These are phyloP conservation scores for Meles meles DNA, from an alignment of 2,113 vertebrate species.

Conservation along the genomic window DNA sequence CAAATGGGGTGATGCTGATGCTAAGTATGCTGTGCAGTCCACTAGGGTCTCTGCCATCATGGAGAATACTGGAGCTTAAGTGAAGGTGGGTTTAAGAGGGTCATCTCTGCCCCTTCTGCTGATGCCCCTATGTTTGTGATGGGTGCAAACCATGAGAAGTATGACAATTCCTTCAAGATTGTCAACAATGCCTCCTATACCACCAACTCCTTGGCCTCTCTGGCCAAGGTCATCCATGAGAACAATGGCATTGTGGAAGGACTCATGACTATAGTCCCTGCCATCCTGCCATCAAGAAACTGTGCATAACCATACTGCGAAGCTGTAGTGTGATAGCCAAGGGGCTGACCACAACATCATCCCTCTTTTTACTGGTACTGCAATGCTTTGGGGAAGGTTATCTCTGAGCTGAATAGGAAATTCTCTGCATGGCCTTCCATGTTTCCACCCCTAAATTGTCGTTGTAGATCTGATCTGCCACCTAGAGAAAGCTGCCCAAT, in stretches of 20 bases:
- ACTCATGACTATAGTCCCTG: background rate
- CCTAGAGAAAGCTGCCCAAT: too few relatives aligned
- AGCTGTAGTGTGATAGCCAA: background rate
- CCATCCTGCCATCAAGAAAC: background rate
- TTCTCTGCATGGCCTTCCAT: background rate
- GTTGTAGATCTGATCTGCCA: background rate
- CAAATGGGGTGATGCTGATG: background rate
- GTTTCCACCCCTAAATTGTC: background rate
- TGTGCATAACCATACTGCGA: background rate
- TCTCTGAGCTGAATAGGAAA: background rate
- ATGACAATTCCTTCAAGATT: background rate
- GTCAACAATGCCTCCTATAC: background rate
- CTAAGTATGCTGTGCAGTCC: background rate
- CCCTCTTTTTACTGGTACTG: background rate
- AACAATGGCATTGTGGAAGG: background rate
- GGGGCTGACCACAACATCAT: background rate
- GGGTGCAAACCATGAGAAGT: background rate
- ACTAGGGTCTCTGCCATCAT: background rate
- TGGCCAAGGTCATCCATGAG: background rate
- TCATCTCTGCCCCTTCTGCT: background rate
- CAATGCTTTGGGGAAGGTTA: background rate
- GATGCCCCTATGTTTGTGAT: background rate
- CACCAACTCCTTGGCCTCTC: background rate
- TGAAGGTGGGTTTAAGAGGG: background rate
- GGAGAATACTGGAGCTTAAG: background rate